phyloP scores from a whole-genome alignment of 2,888 invertebrate genomes.

The Heliconius charithonia region DNA sequence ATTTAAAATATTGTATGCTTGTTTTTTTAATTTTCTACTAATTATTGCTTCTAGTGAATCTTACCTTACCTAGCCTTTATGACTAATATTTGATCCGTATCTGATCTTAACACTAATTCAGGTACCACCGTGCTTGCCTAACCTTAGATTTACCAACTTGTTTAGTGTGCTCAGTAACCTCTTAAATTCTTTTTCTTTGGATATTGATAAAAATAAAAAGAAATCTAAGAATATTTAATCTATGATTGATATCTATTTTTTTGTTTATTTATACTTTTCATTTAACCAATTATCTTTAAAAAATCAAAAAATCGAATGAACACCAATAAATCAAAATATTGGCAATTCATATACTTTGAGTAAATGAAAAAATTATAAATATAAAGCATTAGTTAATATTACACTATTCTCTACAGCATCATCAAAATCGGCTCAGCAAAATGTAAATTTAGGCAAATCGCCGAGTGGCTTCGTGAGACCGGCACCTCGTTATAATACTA shows the following conservation, averaged over 20 bases:
- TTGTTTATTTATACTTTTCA: background rate
- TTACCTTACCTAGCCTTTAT: background rate
- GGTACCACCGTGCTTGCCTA: background rate
- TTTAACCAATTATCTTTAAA: too few relatives aligned
- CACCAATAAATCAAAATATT: background rate
- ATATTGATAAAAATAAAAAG: background rate
- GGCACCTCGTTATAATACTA: constrained; percentile 68
- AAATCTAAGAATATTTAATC: too few relatives aligned
- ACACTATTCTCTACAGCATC: constrained; percentile 53
- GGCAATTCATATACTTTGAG: background rate
- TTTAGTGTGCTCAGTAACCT: background rate
- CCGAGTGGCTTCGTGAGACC: constrained; percentile 70
- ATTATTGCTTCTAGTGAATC: background rate
- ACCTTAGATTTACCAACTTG: background rate
- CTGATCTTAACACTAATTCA: constrained; percentile 1
- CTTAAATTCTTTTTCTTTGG: background rate
- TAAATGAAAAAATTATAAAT: too few relatives aligned
- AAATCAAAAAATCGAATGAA: background rate
- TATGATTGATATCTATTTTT: too few relatives aligned
- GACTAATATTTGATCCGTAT: background rate
- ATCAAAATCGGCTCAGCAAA: constrained; percentile 59
- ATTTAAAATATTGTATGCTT: constrained; percentile 1
- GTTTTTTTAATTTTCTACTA: background rate
- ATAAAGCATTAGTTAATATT: background rate
- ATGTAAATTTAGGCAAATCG: constrained; percentile 59